These are phyloP conservation scores for Hartigia nigra DNA, from an alignment of 2,888 invertebrate genomes.

Conservation along the genomic window DNA sequence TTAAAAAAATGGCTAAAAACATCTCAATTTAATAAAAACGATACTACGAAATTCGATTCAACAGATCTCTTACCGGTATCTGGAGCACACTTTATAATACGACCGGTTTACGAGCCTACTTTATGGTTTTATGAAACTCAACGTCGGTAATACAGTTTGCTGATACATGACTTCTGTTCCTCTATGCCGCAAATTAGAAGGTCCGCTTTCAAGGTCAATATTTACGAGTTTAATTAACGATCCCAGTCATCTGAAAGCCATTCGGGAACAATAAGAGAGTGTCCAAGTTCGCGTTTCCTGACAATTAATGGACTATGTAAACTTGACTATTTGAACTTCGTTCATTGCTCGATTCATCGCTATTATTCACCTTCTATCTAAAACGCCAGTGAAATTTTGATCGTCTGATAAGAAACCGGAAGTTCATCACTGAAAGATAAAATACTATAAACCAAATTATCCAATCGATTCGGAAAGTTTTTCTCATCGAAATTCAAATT, in stretches of 20 bases:
- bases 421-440: background rate
- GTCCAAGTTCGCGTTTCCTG: background rate
- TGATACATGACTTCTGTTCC: background rate
- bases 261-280: background rate
- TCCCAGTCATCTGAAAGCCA: background rate
- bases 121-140: background rate
- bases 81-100: background rate
- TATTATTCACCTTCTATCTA: background rate
- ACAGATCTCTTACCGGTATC: background rate
- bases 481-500: background rate
- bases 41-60: background rate
- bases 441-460: background rate
- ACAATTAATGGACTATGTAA: background rate
- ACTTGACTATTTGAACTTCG: background rate
- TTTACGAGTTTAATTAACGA: background rate
- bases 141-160: background rate
- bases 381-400: background rate
- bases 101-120: background rate
- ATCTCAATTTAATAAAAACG: background rate
- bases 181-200: background rate
- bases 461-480: background rate
- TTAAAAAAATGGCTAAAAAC: background rate
- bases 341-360: background rate
- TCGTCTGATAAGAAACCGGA: background rate
- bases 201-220: background rate